Evolutionary conservation across 2,113 vertebrate species (phyloP), one percentile per base, ranked within the genome.

Genomic region (Laticauda laticaudata): DNA sequence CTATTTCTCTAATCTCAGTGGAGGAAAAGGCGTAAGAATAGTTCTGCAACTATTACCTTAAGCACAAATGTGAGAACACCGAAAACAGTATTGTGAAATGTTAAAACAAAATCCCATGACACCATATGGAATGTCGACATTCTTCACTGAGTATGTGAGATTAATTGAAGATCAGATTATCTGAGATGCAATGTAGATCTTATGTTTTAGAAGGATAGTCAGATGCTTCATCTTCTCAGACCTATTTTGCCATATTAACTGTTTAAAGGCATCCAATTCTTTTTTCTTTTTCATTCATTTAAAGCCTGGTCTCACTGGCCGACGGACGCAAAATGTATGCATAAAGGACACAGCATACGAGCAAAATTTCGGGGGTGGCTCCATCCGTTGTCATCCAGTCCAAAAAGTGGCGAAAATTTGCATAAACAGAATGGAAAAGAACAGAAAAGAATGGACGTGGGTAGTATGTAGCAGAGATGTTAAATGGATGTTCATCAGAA

Each of bases 21-120:
- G 61, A 93, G 26, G 9, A 24, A 10, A 1, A 93, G 15, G 89
- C 93, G 91, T 92, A 90, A n/a, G 5, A 61, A 90, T 92, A 6
- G 87, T 88, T 90, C 94, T 94, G 24, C 88, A 94, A 5, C 2
- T 18, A 54, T 14, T 23, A 5, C 0, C 3, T 92, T 90, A 81
- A 48, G 14, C 1, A 91, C 54, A 9, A 10, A 0, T n/a, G 91
- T 92, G 86, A 87, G 7, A 91, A 69, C 0, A 45, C 7, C 91
- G 26, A 34, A 94, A 95, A 90, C 45, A 54, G 57, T 81, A 64
- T 12, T 3, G 3, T 92, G 26, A 85, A 26, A 20, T 91, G 23
- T 93, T 21, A 4, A 89, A 93, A 34, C 61, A 15, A 88, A 93
- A 53, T 0, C 43, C 15, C 0, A 91, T 23, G 55, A 57, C 26